Percentiles rank a stretch among this genome's conserved stretches.
These are phyloP conservation scores for Clunio marinus DNA, from an alignment of 2,888 invertebrate species.

Conservation along the genomic window DNA sequence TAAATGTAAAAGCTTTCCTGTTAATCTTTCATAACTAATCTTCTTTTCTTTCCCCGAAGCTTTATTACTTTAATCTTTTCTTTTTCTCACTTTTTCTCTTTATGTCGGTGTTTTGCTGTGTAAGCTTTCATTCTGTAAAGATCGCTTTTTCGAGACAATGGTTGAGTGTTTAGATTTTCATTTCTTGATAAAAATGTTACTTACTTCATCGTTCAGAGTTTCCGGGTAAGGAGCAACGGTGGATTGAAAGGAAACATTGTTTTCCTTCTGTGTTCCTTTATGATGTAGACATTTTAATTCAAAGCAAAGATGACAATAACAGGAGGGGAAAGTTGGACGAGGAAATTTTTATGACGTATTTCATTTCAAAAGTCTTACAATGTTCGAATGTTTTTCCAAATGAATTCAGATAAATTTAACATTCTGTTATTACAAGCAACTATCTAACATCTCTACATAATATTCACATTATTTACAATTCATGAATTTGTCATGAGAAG, in stretches of 20 bases:
- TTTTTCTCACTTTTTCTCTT: constrained; percentile 22
- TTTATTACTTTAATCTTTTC: constrained; percentile 36
- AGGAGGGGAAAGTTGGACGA: too few species aligned
- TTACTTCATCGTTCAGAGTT: not conserved
- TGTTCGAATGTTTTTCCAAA: too few species aligned
- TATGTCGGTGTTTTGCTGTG: not conserved
- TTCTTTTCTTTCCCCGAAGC: constrained; percentile 8
- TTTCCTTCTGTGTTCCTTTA: not conserved
- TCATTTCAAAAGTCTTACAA: too few species aligned
- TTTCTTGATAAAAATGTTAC: constrained; percentile 28
- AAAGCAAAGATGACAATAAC: too few species aligned
- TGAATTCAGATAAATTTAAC: too few species aligned
- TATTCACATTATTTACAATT: too few species aligned
- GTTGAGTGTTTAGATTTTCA: constrained; percentile 31
- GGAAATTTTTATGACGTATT: too few species aligned
- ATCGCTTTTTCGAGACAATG: constrained; percentile 23
- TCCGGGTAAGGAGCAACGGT: not conserved
- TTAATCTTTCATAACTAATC: not conserved
- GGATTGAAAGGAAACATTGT: not conserved
- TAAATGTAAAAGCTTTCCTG: too few species aligned
- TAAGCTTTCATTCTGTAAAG: constrained; percentile 20
- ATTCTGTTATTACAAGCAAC: too few species aligned
- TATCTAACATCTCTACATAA: too few species aligned
- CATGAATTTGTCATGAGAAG: constrained; percentile 8
- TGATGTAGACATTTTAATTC: not conserved